These are phyloP conservation scores for Helicoverpa zea DNA, from an alignment of 1,140 invertebrate genomes.

Conservation along the genomic window DNA sequence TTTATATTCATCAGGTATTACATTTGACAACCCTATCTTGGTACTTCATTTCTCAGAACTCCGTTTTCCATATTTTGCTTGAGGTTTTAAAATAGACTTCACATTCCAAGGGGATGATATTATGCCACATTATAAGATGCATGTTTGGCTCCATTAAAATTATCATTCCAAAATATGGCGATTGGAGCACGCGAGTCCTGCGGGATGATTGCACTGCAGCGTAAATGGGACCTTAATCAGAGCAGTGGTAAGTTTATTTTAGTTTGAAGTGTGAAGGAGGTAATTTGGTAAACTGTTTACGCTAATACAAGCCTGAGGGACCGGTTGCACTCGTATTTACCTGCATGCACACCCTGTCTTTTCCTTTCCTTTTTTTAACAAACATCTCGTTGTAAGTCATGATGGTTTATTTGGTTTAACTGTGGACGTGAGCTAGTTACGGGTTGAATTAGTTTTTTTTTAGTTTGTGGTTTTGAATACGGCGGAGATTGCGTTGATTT, in stretches of 20 bases:
- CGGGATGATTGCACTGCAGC: background rate
- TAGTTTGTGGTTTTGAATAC: conserved; percentile 34
- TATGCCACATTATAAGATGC: conserved; percentile 59
- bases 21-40: conserved; percentile 38
- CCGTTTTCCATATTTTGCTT: background rate
- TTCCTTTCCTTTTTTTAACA: conserved; percentile 61
- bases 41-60: conserved; percentile 11
- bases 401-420: conserved; percentile 64
- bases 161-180: conserved; percentile 58
- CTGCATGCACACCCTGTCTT: conserved; percentile 69
- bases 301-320: conserved; percentile 68
- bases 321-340: conserved; percentile 73
- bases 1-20: conserved; percentile 41
- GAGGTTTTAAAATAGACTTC: conserved; percentile 15
- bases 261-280: conserved; percentile 48
- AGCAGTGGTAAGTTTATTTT: background rate
- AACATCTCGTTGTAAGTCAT: conserved; percentile 57
- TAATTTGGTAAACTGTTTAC: conserved; percentile 78
- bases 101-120: conserved; percentile 53
- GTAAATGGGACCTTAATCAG: background rate
- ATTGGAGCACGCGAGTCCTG: conserved; percentile 50
- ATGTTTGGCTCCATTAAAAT: conserved; percentile 68
- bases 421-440: conserved; percentile 65
- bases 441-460: conserved; percentile 43
- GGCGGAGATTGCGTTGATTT: conserved; percentile 11